Base-by-base conservation (phyloP, 2,797 vertebrate species). In the Microctenopoma stevenorrisi region DNA sequence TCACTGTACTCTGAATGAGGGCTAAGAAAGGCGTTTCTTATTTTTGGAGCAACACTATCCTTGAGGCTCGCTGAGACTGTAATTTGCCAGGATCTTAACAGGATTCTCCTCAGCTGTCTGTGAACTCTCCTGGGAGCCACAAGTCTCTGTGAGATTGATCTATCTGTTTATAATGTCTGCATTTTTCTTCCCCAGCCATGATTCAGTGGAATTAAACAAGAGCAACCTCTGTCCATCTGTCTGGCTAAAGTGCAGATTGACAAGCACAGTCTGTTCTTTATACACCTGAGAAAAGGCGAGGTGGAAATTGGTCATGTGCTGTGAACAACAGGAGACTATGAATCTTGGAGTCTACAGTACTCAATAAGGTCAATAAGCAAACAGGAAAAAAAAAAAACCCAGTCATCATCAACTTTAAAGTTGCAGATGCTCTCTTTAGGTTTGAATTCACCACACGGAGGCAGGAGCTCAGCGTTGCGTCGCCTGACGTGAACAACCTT, bases 141-240 rank as follows among this genome's bases (percentile, higher is more conserved):
- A 44, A 66, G 68, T 81, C 52, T 79, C 5, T 81, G 51, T 70
- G 75, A 76, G 74, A 55, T 56, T 71, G 84, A 92, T 84, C 71
- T 56, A 82, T 89, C 53, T 62, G 58, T 83, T 78, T 71, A 68
- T 74, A 80, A 89, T 73, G 76, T 73, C 64, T 71, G 47, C 37
- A 38, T 76, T 89, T 84, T 89, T 79, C 76, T 77, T 76, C 18
- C 51, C 58, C 49, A 7, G 71, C 62, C 70, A 60, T 69, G 81
- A 87, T 77, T 88, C 78, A 72, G 72, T 78, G 54, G 76, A 89
- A 88, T 89, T 88, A 90, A 88, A 87, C 72, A 78, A 78, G 73
- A 74, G 69, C 60, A 64, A 74, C 74, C 72, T 82, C 74, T 71
- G n/a, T 77, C 81, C 74, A 85, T 91, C 82, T 90, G 86, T 90